Conservation (phyloP, 1,140 invertebrate genomes). For the Ctenoplectra terminalis region DNA sequence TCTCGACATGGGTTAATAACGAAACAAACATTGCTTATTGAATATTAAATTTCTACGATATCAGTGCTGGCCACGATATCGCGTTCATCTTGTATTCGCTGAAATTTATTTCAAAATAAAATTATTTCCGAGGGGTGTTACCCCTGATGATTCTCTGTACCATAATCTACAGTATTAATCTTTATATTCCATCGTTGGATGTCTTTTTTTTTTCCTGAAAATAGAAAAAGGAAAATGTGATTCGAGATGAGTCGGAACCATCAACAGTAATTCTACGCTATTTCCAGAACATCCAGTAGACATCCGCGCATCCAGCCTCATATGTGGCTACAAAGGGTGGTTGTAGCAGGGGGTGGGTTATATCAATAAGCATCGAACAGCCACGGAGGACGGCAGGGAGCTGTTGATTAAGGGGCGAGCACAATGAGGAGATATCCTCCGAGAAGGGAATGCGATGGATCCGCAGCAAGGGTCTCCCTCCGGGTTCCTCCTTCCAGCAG, state of each 20-base stretch:
- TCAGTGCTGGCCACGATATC: neutral
- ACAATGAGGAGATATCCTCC: conserved; percentile 71
- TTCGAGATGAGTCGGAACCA: neutral
- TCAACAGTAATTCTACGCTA: too few species aligned
- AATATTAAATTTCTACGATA: conserved; percentile 43
- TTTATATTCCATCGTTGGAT: too few species aligned
- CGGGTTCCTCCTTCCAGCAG: conserved; percentile 34
- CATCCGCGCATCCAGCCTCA: neutral
- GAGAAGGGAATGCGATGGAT: conserved; percentile 72
- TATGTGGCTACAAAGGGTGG: conserved; percentile 15
- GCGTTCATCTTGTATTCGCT: neutral
- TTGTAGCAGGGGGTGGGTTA: conserved; percentile 58
- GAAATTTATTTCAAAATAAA: neutral
- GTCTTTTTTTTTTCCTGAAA: too few species aligned
- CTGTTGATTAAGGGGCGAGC: conserved; percentile 75
- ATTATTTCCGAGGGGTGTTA: neutral
- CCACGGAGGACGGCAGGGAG: conserved; percentile 72
- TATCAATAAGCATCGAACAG: conserved; percentile 78
- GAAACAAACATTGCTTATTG: conserved; percentile 54
- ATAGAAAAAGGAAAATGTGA: too few species aligned
- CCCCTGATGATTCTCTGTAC: neutral
- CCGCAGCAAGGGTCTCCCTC: conserved; percentile 55
- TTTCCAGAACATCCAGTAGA: neutral
- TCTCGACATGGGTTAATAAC: conserved; percentile 37
- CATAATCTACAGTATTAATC: too few species aligned